A percentile compares a stretch with the other conserved stretches of the same genome.
Evolutionary conservation across 2,888 invertebrate genomes (phyloP).

Genomic region (Chouioia cunea): DNA sequence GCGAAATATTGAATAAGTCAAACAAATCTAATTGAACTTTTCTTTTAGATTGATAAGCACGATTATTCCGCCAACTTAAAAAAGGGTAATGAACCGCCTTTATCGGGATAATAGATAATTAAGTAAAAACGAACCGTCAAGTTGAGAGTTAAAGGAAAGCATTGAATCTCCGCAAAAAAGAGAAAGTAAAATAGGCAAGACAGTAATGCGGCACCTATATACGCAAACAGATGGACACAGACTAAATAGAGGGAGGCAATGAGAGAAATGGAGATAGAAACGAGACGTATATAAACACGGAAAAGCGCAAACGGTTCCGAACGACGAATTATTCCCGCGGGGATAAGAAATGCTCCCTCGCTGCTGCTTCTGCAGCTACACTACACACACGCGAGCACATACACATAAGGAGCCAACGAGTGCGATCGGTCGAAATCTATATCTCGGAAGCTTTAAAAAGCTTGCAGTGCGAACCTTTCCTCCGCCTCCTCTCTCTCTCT

Average conservation of each 20-base stretch:
- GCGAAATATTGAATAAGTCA: too few relatives aligned
- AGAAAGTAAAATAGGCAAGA: constrained; percentile 10
- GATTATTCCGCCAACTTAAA: too few relatives aligned
- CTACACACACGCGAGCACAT: neutral
- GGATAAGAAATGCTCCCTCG: constrained; percentile 25
- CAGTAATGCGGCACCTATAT: constrained; percentile 17
- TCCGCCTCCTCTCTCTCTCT: constrained; percentile 1
- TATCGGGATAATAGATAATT: too few relatives aligned
- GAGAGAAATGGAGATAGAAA: constrained; percentile 40
- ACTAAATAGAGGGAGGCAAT: constrained; percentile 17
- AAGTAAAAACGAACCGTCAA: constrained; percentile 1
- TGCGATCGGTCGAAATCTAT: constrained; percentile 39
- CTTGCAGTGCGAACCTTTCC: constrained; percentile 31
- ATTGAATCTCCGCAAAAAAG: constrained; percentile 14
- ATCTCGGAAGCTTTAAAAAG: constrained; percentile 45
- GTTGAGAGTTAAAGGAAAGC: constrained; percentile 3
- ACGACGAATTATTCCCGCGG: constrained; percentile 43
- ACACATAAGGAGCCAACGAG: neutral
- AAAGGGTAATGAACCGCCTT: too few relatives aligned
- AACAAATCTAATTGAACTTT: too few relatives aligned
- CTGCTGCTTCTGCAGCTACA: neutral
- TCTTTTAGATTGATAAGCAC: too few relatives aligned
- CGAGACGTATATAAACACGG: constrained; percentile 16
- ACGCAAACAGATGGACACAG: neutral
- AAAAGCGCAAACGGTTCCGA: constrained; percentile 35